Conservation (phyloP, 2,888 invertebrate genomes). For the Archaeoteleia sp. region DNA sequence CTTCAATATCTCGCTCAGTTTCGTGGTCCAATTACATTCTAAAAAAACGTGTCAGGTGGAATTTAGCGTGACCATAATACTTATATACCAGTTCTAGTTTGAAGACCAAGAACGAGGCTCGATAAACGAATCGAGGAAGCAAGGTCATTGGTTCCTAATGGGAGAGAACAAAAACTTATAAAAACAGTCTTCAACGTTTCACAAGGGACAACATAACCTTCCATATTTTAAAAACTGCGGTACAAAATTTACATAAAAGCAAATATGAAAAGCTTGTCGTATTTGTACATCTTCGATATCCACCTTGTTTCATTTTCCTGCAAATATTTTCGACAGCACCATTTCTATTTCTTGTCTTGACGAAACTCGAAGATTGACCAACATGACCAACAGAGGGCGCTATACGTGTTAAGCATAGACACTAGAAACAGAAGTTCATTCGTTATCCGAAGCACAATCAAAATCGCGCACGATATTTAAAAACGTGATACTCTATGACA, state of each 20-base stretch:
- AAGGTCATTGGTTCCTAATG: constrained; percentile 29
- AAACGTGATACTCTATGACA: constrained; percentile 45
- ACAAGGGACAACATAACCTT: too few relatives aligned
- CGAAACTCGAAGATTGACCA: too few relatives aligned
- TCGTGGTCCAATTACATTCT: constrained; percentile 69
- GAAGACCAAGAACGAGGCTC: too few relatives aligned
- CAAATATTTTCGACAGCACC: too few relatives aligned
- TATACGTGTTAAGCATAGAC: too few relatives aligned
- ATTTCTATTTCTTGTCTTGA: too few relatives aligned
- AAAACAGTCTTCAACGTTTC: constrained; percentile 23
- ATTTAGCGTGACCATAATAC: constrained; percentile 51
- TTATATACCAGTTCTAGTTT: constrained; percentile 32
- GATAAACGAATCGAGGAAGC: background rate
- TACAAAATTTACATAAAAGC: constrained; percentile 29
- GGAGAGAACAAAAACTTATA: constrained; percentile 5
- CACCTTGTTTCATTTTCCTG: too few relatives aligned
- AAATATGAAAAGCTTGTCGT: too few relatives aligned
- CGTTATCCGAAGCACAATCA: constrained; percentile 34
- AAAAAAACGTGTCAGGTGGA: constrained; percentile 63
- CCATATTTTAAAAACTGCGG: too few relatives aligned
- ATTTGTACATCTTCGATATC: too few relatives aligned
- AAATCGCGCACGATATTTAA: constrained; percentile 50
- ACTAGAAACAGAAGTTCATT: background rate
- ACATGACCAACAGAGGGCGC: background rate
- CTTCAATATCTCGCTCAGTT: constrained; percentile 70